Conservation (phyloP, 2,888 invertebrate genomes). For the Polydrusus tereticollis region DNA sequence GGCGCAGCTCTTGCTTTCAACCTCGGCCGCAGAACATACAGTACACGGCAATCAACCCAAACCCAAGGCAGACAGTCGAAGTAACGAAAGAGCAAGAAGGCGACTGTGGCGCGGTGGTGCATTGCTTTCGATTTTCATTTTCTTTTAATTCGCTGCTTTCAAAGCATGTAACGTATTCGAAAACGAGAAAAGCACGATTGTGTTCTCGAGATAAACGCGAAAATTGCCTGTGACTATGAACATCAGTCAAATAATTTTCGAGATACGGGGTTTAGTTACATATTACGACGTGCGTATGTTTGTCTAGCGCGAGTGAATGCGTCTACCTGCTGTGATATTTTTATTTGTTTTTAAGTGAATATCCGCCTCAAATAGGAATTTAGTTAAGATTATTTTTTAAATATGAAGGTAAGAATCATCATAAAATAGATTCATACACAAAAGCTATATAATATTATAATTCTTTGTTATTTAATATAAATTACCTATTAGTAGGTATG, state of each 20-base stretch:
- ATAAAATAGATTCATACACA: not conserved
- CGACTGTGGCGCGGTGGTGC: constrained; percentile 45
- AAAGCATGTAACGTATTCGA: constrained; percentile 34
- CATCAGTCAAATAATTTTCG: constrained; percentile 26
- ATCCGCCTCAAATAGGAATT: constrained; percentile 34
- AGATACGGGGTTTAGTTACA: constrained; percentile 27
- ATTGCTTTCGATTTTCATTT: constrained; percentile 41
- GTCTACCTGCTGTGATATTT: constrained; percentile 47
- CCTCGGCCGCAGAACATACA: constrained; percentile 32
- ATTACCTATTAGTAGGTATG: too few relatives aligned
- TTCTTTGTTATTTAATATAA: too few relatives aligned
- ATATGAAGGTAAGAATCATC: constrained; percentile 36
- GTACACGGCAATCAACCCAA: constrained; percentile 29
- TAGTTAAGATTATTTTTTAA: constrained; percentile 31
- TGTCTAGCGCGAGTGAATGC: constrained; percentile 39
- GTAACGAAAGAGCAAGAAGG: constrained; percentile 40
- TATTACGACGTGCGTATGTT: constrained; percentile 38
- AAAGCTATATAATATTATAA: not conserved
- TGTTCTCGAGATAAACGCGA: constrained; percentile 6
- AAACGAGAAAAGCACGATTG: constrained; percentile 14
- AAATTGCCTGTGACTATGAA: constrained; percentile 31
- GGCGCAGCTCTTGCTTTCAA: constrained; percentile 50
- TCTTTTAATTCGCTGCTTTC: constrained; percentile 16
- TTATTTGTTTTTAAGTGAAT: constrained; percentile 40
- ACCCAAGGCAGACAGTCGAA: constrained; percentile 42